phyloP scores from a whole-genome alignment of 2,888 invertebrate species.

The Euproctis similis region DNA sequence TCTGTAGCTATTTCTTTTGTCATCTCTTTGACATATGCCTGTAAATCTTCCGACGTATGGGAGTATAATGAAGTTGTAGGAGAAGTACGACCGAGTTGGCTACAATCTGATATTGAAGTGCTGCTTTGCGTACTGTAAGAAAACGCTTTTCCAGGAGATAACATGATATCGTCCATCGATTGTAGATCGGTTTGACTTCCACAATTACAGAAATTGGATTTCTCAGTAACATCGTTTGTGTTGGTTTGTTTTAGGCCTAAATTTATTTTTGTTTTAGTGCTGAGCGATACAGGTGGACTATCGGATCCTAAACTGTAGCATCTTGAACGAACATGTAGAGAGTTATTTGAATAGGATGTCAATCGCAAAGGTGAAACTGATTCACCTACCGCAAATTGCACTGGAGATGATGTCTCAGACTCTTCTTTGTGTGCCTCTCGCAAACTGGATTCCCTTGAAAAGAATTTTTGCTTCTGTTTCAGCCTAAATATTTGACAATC shows the following conservation, averaged over 20 bases:
- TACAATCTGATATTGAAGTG: constrained; percentile 72
- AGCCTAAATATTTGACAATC: constrained; percentile 68
- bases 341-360: constrained; percentile 39
- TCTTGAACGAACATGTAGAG: constrained; percentile 58
- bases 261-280: constrained; percentile 79
- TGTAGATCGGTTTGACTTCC: constrained; percentile 84
- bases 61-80: constrained; percentile 72
- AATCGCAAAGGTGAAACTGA: constrained; percentile 71
- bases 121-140: constrained; percentile 64
- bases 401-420: constrained; percentile 49
- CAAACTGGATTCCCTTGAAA: constrained; percentile 61
- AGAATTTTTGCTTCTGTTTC: constrained; percentile 63
- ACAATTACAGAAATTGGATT: constrained; percentile 78
- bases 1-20: constrained; percentile 87
- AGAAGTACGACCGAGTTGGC: constrained; percentile 71
- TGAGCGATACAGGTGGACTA: constrained; percentile 71
- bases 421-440: constrained; percentile 61
- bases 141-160: constrained; percentile 62
- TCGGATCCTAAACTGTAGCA: constrained; percentile 81
- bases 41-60: constrained; percentile 79
- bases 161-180: constrained; percentile 77
- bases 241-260: constrained; percentile 77
- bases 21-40: constrained; percentile 85
- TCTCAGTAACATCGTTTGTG: constrained; percentile 48
- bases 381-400: constrained; percentile 82